Percentiles rank a stretch among this genome's conserved stretches.
Conservation (phyloP, 2,888 invertebrate genomes). For the Tetramorium bicarinatum region DNA sequence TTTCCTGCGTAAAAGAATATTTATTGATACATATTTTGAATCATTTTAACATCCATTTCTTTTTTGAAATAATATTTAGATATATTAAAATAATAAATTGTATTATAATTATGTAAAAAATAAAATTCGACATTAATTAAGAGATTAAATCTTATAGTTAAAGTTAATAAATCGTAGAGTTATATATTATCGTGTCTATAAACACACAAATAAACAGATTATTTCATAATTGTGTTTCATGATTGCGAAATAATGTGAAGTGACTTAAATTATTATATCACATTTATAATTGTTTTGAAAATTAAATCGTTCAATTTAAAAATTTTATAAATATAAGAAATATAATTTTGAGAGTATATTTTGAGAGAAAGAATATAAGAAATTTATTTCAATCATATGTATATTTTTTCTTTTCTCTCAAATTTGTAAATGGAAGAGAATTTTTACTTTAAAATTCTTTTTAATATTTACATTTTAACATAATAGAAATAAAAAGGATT, state of each 20-base stretch:
- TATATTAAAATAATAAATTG: not conserved
- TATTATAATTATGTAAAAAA: slow-evolving; percentile 2
- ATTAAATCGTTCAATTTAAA: not conserved
- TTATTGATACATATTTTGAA: not conserved
- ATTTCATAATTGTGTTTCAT: not conserved
- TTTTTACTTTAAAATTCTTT: not conserved
- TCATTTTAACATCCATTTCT: not conserved
- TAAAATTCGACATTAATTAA: not conserved
- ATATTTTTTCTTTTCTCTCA: not conserved
- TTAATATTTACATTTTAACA: not conserved
- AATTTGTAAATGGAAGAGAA: not conserved
- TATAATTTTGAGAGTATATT: no score
- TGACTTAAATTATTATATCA: not conserved
- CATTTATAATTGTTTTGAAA: not conserved
- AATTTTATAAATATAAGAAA: not conserved
- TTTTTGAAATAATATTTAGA: not conserved
- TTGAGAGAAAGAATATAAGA: no score
- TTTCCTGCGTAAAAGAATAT: slow-evolving; percentile 49
- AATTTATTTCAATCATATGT: not conserved
- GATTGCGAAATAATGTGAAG: not conserved
- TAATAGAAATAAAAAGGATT: not conserved
- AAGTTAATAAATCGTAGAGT: not conserved
- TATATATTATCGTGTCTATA: not conserved
- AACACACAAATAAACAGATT: not conserved
- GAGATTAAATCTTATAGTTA: not conserved